Evolutionary conservation across 2,888 invertebrate species (phyloP).

Genomic region (Hybos culiciformis): DNA sequence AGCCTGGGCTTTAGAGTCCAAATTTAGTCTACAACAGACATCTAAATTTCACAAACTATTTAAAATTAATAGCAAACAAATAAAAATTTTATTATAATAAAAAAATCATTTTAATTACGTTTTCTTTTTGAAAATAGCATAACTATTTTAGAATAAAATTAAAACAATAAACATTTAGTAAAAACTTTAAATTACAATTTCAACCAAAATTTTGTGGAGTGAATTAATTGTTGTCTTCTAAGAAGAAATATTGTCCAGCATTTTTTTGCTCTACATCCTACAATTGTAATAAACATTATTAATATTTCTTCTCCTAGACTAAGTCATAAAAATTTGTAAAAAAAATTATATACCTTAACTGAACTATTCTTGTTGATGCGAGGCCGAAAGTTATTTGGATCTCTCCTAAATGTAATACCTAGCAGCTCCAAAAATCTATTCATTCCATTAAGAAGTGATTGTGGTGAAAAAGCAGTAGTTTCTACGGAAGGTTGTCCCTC

Average conservation of each 20-base stretch:
- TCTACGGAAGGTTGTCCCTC: conserved; percentile 85
- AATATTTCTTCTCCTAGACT: neutral
- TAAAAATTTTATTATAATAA: too few relatives aligned
- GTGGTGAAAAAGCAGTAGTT: conserved; percentile 83
- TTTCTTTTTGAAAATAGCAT: too few relatives aligned
- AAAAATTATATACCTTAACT: conserved; percentile 56
- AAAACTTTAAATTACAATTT: too few relatives aligned
- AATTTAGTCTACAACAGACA: too few relatives aligned
- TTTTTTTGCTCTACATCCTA: conserved; percentile 95
- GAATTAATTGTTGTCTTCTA: conserved; percentile 56
- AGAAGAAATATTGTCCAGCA: conserved; percentile 96
- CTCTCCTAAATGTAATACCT: conserved; percentile 95
- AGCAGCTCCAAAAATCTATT: conserved; percentile 89
- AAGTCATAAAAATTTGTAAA: neutral
- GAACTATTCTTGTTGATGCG: conserved; percentile 95
- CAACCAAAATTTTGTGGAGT: neutral
- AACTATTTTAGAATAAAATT: too few relatives aligned
- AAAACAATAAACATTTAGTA: too few relatives aligned
- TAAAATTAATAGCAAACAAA: too few relatives aligned
- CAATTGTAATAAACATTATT: neutral
- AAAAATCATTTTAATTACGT: too few relatives aligned
- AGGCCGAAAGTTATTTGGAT: conserved; percentile 97
- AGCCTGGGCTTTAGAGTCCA: too few relatives aligned
- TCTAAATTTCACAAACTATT: too few relatives aligned
- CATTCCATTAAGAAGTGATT: conserved; percentile 92